A percentile compares a stretch with the other conserved stretches of the same genome.
phyloP scores from a whole-genome alignment of 2,113 vertebrate genomes.

The Burhinus bistriatus region DNA sequence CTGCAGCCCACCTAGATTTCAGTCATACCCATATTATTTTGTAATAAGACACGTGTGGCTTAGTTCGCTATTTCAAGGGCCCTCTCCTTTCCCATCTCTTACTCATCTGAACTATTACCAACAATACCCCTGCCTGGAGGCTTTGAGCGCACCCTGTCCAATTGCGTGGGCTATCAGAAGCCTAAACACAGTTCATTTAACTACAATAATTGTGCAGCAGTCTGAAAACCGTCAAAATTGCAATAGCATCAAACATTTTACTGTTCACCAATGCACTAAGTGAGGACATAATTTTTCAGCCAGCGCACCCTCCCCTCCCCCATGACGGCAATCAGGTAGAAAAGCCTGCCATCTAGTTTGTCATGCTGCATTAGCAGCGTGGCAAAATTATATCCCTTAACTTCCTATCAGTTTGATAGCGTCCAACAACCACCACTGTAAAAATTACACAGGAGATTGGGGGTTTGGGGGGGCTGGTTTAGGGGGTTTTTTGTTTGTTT shows the following conservation, averaged over 20 bases:
- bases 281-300: neutral
- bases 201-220: neutral
- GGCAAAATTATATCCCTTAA: neutral
- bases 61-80: neutral
- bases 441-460: neutral
- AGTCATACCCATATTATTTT: neutral
- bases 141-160: neutral
- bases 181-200: neutral
- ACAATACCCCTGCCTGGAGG: neutral
- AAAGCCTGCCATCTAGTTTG: neutral
- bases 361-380: accelerated
- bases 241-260: neutral
- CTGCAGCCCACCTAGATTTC: neutral
- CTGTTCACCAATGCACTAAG: neutral
- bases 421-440: neutral
- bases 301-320: neutral
- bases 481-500: neutral
- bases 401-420: accelerated
- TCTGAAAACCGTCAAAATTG: neutral
- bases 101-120: neutral
- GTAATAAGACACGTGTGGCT: neutral
- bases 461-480: too few species aligned
- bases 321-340: accelerated
- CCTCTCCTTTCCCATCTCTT: neutral
- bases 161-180: neutral